These are phyloP conservation scores for Mobula hypostoma DNA, from an alignment of 2,113 vertebrate species.

Conservation along the genomic window DNA sequence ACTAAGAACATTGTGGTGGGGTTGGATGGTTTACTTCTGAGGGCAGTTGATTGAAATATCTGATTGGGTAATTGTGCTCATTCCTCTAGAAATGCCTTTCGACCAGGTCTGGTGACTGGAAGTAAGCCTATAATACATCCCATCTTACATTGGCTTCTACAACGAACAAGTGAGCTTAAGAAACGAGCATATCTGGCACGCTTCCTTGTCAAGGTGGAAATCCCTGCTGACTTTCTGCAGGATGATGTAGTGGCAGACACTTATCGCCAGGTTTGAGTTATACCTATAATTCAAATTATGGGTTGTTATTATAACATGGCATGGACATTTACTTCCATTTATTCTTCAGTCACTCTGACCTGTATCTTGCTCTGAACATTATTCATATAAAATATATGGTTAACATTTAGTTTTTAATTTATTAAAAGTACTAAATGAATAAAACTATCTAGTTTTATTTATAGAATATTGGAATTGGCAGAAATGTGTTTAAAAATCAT, in stretches of 20 bases:
- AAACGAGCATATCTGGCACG: conserved; percentile 90
- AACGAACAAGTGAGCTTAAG: conserved; percentile 77
- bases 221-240: conserved; percentile 85
- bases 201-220: conserved; percentile 82
- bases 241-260: conserved; percentile 83
- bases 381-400: neutral
- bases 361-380: neutral
- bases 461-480: neutral
- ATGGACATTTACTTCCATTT: neutral
- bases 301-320: neutral
- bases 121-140: conserved; percentile 87
- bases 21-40: neutral
- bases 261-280: conserved; percentile 70
- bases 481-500: conserved; percentile 17
- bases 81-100: conserved; percentile 75
- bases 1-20: neutral
- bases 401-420: neutral
- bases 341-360: neutral
- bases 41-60: neutral
- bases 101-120: conserved; percentile 82
- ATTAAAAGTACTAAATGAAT: neutral
- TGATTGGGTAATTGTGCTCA: neutral
- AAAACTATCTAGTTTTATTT: neutral
- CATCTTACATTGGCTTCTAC: conserved; percentile 86
- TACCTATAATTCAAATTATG: neutral